Evolutionary conservation across 2,113 vertebrate genomes (phyloP).

Genomic region (Andinoacara biseriatus): DNA sequence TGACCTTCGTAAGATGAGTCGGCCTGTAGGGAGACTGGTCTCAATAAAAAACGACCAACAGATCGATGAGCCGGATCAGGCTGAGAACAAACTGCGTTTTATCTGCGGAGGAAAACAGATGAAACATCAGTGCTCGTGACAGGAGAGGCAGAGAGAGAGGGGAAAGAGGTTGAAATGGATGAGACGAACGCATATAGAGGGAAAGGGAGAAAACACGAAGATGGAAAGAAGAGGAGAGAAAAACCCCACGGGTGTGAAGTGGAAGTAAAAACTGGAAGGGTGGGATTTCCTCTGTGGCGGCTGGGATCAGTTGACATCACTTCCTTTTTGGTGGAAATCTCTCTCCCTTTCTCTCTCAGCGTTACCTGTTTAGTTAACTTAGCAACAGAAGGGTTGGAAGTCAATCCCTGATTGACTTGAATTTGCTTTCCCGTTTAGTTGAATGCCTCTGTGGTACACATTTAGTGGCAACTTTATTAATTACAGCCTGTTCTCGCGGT

Average conservation of each 20-base stretch:
- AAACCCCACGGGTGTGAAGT: not conserved
- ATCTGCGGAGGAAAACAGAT: conserved; percentile 21
- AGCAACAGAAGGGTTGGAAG: not conserved
- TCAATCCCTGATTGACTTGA: not conserved
- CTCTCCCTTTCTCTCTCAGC: not conserved
- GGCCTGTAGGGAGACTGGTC: conserved; percentile 2
- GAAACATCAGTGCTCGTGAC: conserved; percentile 9
- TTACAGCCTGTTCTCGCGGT: accelerated
- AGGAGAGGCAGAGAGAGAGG: not conserved
- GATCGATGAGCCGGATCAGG: conserved; percentile 42
- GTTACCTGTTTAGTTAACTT: conserved; percentile 1
- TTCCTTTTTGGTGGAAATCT: conserved; percentile 33
- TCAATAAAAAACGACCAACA: conserved; percentile 30
- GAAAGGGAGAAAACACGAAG: not conserved
- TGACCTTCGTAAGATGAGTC: conserved; percentile 35
- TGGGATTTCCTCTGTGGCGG: conserved; percentile 44
- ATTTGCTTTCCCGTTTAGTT: not conserved
- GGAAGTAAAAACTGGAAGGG: conserved; percentile 16
- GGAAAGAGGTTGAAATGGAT: not conserved
- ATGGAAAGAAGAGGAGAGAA: not conserved
- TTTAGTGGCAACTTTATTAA: not conserved
- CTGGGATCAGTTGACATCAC: conserved; percentile 39
- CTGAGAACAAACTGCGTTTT: conserved; percentile 36
- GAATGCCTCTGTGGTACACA: not conserved
- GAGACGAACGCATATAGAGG: not conserved